A percentile compares a stretch with the other conserved stretches of the same genome.
phyloP scores from a whole-genome alignment of 2,797 vertebrate species.

The Chelidonichthys spinosus region DNA sequence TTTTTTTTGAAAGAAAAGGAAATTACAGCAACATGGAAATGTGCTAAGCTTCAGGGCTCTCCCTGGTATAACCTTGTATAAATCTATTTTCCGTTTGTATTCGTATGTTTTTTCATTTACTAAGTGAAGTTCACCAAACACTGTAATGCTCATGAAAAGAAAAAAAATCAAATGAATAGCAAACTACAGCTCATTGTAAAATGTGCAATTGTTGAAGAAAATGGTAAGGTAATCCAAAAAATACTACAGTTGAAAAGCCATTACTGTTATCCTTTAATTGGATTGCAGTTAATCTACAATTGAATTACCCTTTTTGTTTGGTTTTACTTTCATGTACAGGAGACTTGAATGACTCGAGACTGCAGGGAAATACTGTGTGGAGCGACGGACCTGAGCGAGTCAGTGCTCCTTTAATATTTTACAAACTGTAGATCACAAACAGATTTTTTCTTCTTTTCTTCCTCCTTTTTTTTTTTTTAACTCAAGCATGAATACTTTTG shows the following conservation, averaged over 20 bases:
- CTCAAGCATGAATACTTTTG: constrained; percentile 52
- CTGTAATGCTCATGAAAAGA: constrained; percentile 79
- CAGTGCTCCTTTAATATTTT: constrained; percentile 70
- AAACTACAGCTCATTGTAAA: constrained; percentile 81
- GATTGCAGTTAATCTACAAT: constrained; percentile 84
- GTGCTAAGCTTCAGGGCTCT: constrained; percentile 84
- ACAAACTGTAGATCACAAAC: constrained; percentile 73
- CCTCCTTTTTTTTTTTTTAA: constrained; percentile 14
- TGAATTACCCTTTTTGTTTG: constrained; percentile 78
- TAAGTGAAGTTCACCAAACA: constrained; percentile 85
- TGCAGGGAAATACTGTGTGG: constrained; percentile 64
- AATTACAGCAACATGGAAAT: constrained; percentile 86
- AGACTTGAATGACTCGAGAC: constrained; percentile 73
- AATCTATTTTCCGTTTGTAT: constrained; percentile 78
- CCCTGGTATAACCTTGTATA: constrained; percentile 82
- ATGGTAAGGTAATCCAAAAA: constrained; percentile 78
- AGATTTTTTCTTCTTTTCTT: constrained; percentile 7
- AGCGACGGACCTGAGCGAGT: constrained; percentile 35
- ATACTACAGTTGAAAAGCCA: constrained; percentile 83
- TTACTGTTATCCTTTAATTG: constrained; percentile 79
- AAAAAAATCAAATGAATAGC: constrained; percentile 77
- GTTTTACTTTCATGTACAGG: constrained; percentile 80
- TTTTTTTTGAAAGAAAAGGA: constrained; percentile 78
- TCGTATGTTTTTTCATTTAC: constrained; percentile 76
- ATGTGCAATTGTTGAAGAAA: constrained; percentile 81